Conservation (phyloP, 2,797 vertebrate species). For the Streptopelia turtur region DNA sequence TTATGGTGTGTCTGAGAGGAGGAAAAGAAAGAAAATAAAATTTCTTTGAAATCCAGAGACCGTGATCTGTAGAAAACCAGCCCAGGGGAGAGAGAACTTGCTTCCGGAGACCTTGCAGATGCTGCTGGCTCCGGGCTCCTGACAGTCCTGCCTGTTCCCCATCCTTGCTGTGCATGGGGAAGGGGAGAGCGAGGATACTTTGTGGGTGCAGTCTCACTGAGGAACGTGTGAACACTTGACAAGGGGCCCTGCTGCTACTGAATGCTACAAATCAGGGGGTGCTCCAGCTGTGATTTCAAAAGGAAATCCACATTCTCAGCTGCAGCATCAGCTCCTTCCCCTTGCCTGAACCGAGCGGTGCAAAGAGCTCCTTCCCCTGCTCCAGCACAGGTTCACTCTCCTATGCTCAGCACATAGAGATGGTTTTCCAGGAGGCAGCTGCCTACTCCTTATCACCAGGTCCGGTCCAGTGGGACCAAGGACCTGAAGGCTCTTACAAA, state of each 20-base stretch:
- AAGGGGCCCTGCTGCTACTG: neutral
- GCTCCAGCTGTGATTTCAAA: neutral
- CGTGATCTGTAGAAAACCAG: neutral
- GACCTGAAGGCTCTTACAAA: neutral
- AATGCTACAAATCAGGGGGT: neutral
- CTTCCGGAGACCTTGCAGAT: neutral
- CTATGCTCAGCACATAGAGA: neutral
- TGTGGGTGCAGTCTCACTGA: neutral
- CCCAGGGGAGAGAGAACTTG: neutral
- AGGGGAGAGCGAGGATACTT: neutral
- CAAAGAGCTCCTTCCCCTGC: neutral
- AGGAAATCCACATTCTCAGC: too few relatives aligned
- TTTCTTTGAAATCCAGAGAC: neutral
- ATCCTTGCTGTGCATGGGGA: fast-evolving
- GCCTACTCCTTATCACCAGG: neutral
- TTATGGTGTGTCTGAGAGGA: neutral
- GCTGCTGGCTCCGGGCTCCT: neutral
- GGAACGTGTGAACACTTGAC: neutral
- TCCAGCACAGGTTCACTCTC: neutral
- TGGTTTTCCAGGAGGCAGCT: neutral
- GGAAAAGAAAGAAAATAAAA: neutral
- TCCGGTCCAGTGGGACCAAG: neutral
- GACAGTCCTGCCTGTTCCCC: neutral
- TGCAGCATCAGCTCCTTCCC: neutral
- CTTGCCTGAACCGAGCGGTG: fast-evolving